These are phyloP conservation scores for Hoplodrina ambigua DNA, from an alignment of 2,888 invertebrate species.

Conservation along the genomic window DNA sequence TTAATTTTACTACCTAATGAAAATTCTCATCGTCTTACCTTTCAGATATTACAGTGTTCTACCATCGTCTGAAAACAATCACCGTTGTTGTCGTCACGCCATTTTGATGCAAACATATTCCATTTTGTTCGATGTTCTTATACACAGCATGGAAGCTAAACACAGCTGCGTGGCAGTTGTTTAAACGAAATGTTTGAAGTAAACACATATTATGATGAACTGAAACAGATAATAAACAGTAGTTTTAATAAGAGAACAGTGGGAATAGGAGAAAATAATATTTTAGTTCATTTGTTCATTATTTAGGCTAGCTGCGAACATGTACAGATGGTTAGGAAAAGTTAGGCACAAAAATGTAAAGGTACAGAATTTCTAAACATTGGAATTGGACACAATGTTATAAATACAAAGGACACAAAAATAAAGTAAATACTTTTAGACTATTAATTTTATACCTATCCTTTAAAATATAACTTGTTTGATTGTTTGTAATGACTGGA, in stretches of 20 bases:
- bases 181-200: constrained; percentile 28
- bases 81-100: background rate
- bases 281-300: background rate
- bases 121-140: constrained; percentile 19
- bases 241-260: constrained; percentile 12
- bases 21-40: constrained; percentile 9
- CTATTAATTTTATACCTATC: background rate
- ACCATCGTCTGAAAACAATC: constrained; percentile 6
- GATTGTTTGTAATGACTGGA: background rate
- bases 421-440: background rate
- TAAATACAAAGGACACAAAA: background rate
- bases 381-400: background rate
- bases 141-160: constrained; percentile 13
- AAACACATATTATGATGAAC: constrained; percentile 38
- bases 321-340: background rate
- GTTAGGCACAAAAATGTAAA: too few species aligned
- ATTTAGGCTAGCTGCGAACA: background rate
- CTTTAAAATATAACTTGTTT: background rate
- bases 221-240: constrained; percentile 44
- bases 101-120: constrained; percentile 22
- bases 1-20: background rate
- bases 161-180: constrained; percentile 40
- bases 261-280: background rate
- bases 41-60: constrained; percentile 1
- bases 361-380: background rate